Evolutionary conservation across 2,888 invertebrate genomes (phyloP), one percentile per base, ranked within the genome.

Genomic region (Drosophila peninsularis): DNA sequence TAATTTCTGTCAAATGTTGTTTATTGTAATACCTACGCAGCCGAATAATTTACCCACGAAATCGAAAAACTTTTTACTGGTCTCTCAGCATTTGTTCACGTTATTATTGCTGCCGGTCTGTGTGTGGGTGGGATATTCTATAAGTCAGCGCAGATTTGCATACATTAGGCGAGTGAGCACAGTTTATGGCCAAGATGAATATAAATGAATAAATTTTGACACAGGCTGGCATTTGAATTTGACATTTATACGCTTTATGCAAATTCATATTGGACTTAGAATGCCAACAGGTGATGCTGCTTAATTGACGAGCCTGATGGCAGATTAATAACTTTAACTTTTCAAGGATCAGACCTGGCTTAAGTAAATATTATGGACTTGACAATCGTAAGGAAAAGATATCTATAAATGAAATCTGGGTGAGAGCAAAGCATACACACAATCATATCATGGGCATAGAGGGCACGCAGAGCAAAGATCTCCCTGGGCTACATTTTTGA

Each of bases 51-150:
- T 86, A 75, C 75, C 63, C 71, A 56, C 55, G 21, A 73, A 88
- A 84, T 84, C 79, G 82, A 87, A 87, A 83, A 83, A 83, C 49
- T 83, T 83, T 80, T 24, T 1, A 32, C 34, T 44, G 58, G 9
- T 60, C 64, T 64, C 54, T 55, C 24, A 41, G 42, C 47, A 56
- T 63, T 63, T 64, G 52, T 53, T 65, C 10, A 47, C 49, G 6
- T 21, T 53, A 41, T 53, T 39, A 44, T 21, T 47, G 24, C 11
- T 39, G 30, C 3, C 32, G 21, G 42, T 6, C 13, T 47, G 47
- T 32, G 47, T 19, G 32, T 17, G 17, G n/a, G 32, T 47, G 47
- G 1, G 30, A 10, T 17, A 13, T 52, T n/a, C n/a, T 19, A 41
- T 24, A 36, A 41, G 24, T 50, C n/a, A 17, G 30, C 27, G 7